A percentile compares a stretch with the other conserved stretches of the same genome.
Conservation (phyloP, 1,140 invertebrate genomes). For the Papilio xuthus region DNA sequence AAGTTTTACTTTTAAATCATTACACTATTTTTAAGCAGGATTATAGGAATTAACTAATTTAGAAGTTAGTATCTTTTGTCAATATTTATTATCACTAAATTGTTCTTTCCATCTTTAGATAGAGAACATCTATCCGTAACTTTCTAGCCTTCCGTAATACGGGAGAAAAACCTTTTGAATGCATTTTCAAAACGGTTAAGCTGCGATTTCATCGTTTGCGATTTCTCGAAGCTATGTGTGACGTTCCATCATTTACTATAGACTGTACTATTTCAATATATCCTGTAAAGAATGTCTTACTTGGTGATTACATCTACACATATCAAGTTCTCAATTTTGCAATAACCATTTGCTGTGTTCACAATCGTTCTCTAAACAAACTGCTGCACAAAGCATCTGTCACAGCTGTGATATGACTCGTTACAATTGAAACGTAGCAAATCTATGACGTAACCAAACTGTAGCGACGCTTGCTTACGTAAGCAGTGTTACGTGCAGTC, state of each 20-base stretch:
- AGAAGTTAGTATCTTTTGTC: no score
- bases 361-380: neutral
- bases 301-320: neutral
- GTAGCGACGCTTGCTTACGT: slow-evolving; percentile 9
- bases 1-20: neutral
- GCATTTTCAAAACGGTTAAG: neutral
- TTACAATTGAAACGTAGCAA: slow-evolving; percentile 23
- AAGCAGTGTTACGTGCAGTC: slow-evolving; percentile 15
- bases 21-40: no score
- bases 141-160: neutral
- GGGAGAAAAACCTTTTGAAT: neutral
- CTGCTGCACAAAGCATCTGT: slow-evolving; percentile 23
- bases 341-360: neutral
- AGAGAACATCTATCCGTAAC: neutral
- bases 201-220: neutral
- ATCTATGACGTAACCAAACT: slow-evolving; percentile 17
- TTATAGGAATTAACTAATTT: no score
- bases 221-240: neutral
- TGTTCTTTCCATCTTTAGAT: neutral
- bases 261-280: neutral
- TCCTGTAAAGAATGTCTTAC: neutral
- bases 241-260: neutral
- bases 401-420: slow-evolving; percentile 11
- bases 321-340: neutral
- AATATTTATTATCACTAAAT: no score